phyloP scores from a whole-genome alignment of 2,797 vertebrate genomes.

The Zalophus californianus region DNA sequence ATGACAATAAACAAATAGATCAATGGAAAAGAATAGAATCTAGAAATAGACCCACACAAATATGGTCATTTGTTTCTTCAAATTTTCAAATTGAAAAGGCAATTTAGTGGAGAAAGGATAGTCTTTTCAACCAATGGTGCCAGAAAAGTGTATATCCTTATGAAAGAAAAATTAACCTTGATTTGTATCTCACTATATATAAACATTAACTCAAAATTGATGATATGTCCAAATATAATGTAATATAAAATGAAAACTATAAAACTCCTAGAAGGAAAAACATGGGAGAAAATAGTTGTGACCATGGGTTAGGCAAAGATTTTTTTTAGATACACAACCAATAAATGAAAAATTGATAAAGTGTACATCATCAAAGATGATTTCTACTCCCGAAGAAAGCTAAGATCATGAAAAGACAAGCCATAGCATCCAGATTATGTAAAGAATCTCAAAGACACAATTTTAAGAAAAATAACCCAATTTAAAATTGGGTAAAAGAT shows the following conservation, averaged over 20 bases:
- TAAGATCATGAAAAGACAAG: neutral
- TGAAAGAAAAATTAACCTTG: neutral
- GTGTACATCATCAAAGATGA: neutral
- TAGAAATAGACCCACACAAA: neutral
- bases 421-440: neutral
- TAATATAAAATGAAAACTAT: neutral
- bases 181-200: neutral
- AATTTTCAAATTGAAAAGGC: neutral
- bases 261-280: neutral
- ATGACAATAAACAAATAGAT: neutral
- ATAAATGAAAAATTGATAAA: neutral
- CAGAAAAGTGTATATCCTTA: neutral
- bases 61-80: neutral
- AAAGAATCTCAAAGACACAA: neutral
- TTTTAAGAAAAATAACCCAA: neutral
- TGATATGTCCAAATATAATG: neutral
- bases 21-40: neutral
- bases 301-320: neutral
- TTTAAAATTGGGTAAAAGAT: neutral
- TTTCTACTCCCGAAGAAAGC: neutral
- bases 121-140: neutral
- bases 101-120: neutral
- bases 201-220: neutral
- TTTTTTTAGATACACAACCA: neutral
- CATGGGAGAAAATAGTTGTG: neutral